A percentile compares a stretch with the other conserved stretches of the same genome.
phyloP scores from a whole-genome alignment of 2,797 vertebrate genomes.

The Anabas testudineus region DNA sequence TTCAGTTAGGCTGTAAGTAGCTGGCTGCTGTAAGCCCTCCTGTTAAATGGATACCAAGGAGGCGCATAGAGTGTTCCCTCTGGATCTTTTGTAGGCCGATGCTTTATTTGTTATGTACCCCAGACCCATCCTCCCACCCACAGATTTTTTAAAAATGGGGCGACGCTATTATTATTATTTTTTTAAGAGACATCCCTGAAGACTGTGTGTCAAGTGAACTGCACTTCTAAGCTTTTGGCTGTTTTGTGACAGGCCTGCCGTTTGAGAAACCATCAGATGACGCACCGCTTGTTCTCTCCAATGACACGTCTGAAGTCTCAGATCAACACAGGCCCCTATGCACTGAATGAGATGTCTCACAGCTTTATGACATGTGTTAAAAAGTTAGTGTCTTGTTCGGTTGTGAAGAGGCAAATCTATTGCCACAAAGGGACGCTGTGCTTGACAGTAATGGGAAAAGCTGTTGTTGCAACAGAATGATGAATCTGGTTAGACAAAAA shows the following conservation, averaged over 20 bases:
- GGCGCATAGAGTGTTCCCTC: constrained; percentile 67
- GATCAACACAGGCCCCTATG: constrained; percentile 68
- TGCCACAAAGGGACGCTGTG: constrained; percentile 60
- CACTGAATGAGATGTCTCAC: constrained; percentile 79
- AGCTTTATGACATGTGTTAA: constrained; percentile 80
- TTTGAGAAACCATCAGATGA: constrained; percentile 62
- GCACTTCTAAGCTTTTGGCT: constrained; percentile 63
- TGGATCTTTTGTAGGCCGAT: constrained; percentile 70
- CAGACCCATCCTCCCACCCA: constrained; percentile 60
- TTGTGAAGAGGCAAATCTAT: constrained; percentile 75
- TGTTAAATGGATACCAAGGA: constrained; percentile 76
- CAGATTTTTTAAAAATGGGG: constrained; percentile 40
- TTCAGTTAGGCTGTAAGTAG: constrained; percentile 73
- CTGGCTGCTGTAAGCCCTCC: constrained; percentile 75
- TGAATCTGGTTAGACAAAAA: constrained; percentile 66
- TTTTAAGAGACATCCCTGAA: constrained; percentile 59
- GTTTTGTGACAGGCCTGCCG: constrained; percentile 68
- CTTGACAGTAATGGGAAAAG: constrained; percentile 75
- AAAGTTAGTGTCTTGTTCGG: constrained; percentile 78
- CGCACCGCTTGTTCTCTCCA: constrained; percentile 65
- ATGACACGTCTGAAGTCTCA: constrained; percentile 71
- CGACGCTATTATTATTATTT: constrained; percentile 17
- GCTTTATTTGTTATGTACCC: constrained; percentile 75
- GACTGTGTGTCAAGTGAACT: constrained; percentile 66
- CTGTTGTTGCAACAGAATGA: constrained; percentile 65